These are phyloP conservation scores for Toxostoma redivivum DNA, from an alignment of 2,113 vertebrate species.

Conservation along the genomic window DNA sequence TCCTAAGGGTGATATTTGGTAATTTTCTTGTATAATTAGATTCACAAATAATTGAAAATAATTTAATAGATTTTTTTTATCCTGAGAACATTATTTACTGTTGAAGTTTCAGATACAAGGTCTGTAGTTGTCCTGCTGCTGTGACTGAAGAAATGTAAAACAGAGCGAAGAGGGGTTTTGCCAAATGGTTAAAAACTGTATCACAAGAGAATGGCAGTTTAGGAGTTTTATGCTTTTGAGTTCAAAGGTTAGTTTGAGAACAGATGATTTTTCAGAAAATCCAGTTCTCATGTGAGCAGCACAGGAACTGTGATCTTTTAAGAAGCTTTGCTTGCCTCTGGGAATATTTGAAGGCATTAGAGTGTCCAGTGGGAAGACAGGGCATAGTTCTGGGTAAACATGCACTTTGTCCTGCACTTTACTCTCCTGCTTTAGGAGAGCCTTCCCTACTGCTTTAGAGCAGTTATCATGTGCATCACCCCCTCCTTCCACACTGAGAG, in stretches of 20 bases:
- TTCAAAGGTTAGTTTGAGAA: conserved; percentile 22
- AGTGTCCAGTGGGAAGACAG: background rate
- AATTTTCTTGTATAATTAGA: background rate
- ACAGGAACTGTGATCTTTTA: background rate
- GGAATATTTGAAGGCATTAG: background rate
- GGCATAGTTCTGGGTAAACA: background rate
- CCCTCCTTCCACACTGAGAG: no score
- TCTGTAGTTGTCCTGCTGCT: background rate
- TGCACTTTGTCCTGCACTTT: background rate
- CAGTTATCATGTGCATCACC: rapidly evolving
- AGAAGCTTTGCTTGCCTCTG: background rate
- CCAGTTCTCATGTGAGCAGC: background rate
- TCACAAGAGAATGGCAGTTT: background rate
- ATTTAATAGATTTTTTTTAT: background rate
- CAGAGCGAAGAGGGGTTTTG: background rate
- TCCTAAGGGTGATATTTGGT: background rate
- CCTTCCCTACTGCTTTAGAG: background rate
- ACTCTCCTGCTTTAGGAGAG: background rate
- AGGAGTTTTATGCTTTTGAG: background rate
- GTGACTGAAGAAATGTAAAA: background rate
- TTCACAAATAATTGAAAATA: background rate
- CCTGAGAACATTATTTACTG: background rate
- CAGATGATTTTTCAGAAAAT: background rate
- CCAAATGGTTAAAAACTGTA: background rate
- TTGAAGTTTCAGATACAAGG: background rate